Evolutionary conservation across 2,797 vertebrate genomes (phyloP), one percentile per base, ranked within the genome.

Genomic region (Typhlichthys subterraneus): DNA sequence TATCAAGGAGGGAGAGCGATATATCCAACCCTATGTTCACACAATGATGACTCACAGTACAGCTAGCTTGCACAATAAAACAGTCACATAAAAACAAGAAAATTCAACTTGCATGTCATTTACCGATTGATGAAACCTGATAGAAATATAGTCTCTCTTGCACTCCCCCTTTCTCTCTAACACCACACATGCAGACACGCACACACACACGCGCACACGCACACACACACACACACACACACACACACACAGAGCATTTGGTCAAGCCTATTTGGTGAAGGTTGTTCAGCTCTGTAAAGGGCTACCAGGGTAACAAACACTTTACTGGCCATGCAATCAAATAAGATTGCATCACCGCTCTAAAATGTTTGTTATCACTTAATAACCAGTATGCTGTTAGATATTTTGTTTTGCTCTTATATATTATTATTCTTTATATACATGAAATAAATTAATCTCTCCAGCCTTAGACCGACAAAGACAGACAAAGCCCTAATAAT

Each of bases 341-440:
- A 63, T 63, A 57, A 74, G 46, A 77, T 58, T 81, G 64, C 14
- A 53, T 70, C 61, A 64, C 33, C 65, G 66, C 74, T 57, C 23
- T 6, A 9, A 38, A 38, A 42, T 42, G 9, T 42, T 42, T 42
- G 38, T 42, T 42, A 42, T 42, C 38, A 42, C 38, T 42, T 6
- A 42, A 2, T 42, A 42, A 42, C 38, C 38, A 42, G 38, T 10
- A 5, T 42, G 7, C 38, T 42, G 38, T 42, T 42, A 8, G 38
- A 42, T 42, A 7, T 42, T 42, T 7, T 42, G 38, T 42, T 42
- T 42, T 42, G 38, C 9, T 42, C 38, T 42, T 42, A 42, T 42
- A 9, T 8, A 42, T 42, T 42, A 10, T 10, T 2, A 42, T 42
- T 7, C 2, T 7, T 42, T 42, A 42, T 8, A 42, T 42, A 9